Conservation (phyloP, 2,113 vertebrate species). For the Brachirus orientalis region DNA sequence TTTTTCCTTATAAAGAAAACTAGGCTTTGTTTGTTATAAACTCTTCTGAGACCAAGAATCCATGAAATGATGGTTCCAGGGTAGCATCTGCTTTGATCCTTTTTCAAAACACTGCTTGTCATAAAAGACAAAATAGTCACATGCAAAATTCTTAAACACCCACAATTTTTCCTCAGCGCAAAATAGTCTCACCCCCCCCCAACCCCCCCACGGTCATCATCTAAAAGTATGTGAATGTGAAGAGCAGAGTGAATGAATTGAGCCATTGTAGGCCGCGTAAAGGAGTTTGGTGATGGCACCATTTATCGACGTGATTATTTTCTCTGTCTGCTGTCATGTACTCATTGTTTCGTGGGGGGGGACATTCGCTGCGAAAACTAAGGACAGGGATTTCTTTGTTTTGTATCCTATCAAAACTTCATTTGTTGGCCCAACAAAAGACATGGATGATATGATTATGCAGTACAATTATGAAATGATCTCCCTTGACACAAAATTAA, state of each 20-base stretch:
- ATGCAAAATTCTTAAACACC: background rate
- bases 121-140: background rate
- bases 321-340: background rate
- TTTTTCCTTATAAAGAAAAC: too few species aligned
- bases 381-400: background rate
- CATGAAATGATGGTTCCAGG: background rate
- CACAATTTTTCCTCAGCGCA: background rate
- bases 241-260: slow-evolving; percentile 47
- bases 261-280: slow-evolving; percentile 56
- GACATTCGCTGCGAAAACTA: too few species aligned
- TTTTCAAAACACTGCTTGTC: background rate
- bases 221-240: slow-evolving; percentile 31
- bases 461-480: too few species aligned
- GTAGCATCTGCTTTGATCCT: background rate
- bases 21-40: too few species aligned
- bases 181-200: background rate
- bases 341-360: background rate
- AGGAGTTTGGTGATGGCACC: slow-evolving; percentile 61
- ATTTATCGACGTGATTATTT: slow-evolving; percentile 33
- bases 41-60: background rate
- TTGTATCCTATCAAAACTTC: slow-evolving; percentile 4
- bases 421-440: slow-evolving; percentile 3
- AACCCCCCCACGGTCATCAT: slow-evolving; percentile 9
- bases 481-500: too few species aligned
- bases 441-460: background rate